phyloP scores from a whole-genome alignment of 2,113 vertebrate genomes.

The Festucalex cinctus region DNA sequence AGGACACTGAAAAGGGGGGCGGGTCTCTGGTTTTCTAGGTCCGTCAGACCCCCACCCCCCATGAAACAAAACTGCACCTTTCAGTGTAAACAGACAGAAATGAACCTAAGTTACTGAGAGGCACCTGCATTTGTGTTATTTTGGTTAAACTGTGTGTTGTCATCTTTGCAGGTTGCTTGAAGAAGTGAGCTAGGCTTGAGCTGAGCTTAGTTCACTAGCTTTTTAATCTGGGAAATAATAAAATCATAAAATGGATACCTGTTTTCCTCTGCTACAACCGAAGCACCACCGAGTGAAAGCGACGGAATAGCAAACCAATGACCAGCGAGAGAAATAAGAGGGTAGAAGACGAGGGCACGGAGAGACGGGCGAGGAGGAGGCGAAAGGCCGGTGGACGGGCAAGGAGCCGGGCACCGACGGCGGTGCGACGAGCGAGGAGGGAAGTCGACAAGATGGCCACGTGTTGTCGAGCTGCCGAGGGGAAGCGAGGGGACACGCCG shows the following conservation, averaged over 20 bases:
- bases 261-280: conserved; percentile 99
- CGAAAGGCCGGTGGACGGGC: conserved; percentile 60
- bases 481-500: conserved; percentile 50
- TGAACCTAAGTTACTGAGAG: too few relatives aligned
- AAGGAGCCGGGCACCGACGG: conserved; percentile 70
- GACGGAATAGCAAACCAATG: conserved; percentile 84
- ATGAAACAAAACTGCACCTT: too few relatives aligned
- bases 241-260: conserved; percentile 95
- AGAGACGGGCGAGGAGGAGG: conserved; percentile 73
- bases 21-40: too few relatives aligned
- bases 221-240: conserved; percentile 99
- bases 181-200: conserved; percentile 86
- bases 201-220: conserved; percentile 95
- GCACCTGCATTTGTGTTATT: background rate
- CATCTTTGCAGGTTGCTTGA: conserved; percentile 75
- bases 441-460: conserved; percentile 60
- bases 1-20: too few relatives aligned
- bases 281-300: conserved; percentile 95
- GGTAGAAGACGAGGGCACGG: conserved; percentile 55
- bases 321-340: conserved; percentile 69
- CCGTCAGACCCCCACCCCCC: too few relatives aligned
- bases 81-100: too few relatives aligned
- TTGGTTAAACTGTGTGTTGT: background rate
- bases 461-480: conserved; percentile 72
- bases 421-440: conserved; percentile 72